phyloP scores from a whole-genome alignment of 2,797 vertebrate genomes.

The Momotus momota region DNA sequence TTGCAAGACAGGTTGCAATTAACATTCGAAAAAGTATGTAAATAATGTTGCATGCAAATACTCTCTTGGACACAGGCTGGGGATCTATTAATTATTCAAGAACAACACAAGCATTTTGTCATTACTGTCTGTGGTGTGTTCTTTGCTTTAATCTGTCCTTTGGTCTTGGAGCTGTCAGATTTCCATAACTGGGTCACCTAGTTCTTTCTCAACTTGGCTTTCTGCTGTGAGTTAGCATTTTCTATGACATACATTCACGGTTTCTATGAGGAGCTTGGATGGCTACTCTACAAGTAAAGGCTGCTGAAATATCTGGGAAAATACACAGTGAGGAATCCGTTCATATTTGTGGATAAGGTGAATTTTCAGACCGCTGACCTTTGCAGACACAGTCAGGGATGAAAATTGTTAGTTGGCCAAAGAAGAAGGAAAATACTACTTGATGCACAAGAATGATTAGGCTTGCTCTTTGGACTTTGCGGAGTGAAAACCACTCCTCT shows the following conservation, averaged over 20 bases:
- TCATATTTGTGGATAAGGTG: background rate
- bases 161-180: constrained; percentile 39
- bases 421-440: background rate
- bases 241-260: background rate
- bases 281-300: background rate
- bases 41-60: constrained; percentile 42
- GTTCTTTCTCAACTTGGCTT: constrained; percentile 39
- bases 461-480: background rate
- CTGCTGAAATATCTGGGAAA: background rate
- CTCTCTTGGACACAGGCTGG: background rate
- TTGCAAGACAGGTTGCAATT: constrained; percentile 13
- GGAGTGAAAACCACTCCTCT: background rate
- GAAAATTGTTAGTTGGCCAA: background rate
- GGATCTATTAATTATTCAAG: constrained; percentile 21
- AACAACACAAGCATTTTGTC: constrained; percentile 9
- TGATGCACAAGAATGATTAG: background rate
- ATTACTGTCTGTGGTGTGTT: constrained; percentile 10
- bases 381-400: background rate
- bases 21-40: background rate
- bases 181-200: constrained; percentile 61
- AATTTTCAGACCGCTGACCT: background rate
- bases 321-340: background rate
- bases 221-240: constrained; percentile 27
- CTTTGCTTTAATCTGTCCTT: constrained; percentile 55
- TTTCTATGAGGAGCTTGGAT: background rate